Conservation (phyloP, 2,888 invertebrate genomes). For the Listrodromus nycthemerus region DNA sequence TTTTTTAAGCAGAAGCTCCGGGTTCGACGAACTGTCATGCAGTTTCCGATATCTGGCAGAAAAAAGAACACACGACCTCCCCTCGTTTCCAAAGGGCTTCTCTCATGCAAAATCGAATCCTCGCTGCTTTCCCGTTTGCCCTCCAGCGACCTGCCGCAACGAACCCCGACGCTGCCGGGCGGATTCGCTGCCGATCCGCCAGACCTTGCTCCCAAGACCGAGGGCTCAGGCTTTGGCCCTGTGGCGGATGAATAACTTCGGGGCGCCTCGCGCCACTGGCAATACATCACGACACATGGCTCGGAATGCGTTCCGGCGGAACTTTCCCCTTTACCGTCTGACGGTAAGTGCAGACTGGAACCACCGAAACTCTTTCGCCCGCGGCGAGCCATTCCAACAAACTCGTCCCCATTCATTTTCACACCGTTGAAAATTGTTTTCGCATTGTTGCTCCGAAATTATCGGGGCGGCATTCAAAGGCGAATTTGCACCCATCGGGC, state of each 20-base stretch:
- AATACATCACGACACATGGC: constrained; percentile 56
- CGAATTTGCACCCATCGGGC: constrained; percentile 24
- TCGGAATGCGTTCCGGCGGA: constrained; percentile 55
- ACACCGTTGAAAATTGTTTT: constrained; percentile 54
- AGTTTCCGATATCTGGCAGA: constrained; percentile 41
- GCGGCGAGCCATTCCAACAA: constrained; percentile 9
- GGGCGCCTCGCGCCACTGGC: constrained; percentile 47
- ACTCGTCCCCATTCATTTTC: constrained; percentile 57
- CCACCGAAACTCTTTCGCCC: constrained; percentile 17
- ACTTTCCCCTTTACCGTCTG: constrained; percentile 43
- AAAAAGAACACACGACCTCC: constrained; percentile 43
- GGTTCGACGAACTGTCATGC: not conserved
- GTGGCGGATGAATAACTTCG: constrained; percentile 60
- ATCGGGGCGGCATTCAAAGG: constrained; percentile 29
- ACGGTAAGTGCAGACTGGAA: not conserved
- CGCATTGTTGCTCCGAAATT: constrained; percentile 53
- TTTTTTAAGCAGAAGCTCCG: too few relatives aligned
- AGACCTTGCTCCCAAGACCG: constrained; percentile 23
- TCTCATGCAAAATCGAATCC: constrained; percentile 35
- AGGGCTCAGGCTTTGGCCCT: constrained; percentile 15
- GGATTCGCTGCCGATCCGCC: constrained; percentile 35
- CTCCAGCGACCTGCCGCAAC: constrained; percentile 25
- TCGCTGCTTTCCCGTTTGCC: constrained; percentile 25
- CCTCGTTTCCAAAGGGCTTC: constrained; percentile 40
- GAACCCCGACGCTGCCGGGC: constrained; percentile 44